Evolutionary conservation across 1,140 invertebrate genomes (phyloP), one percentile per base, ranked within the genome.

Genomic region (Antheraea mylitta): DNA sequence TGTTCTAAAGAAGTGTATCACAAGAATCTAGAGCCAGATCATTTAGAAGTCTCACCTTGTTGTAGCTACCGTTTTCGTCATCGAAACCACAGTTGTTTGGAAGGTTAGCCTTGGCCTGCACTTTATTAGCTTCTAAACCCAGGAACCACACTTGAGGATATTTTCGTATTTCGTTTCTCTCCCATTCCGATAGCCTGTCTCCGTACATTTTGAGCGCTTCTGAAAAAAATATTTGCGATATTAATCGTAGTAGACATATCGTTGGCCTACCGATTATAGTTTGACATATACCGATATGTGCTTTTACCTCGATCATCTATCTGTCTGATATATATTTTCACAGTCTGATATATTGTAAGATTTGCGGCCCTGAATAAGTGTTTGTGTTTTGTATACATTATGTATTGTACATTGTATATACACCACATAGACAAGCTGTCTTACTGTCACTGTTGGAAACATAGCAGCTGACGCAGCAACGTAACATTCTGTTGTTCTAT

Each of bases 71-170:
- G 85, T 97, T 97, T 70, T 98, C 97, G 86, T 98, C 97, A 83
- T 98, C 97, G 85, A 96, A 98, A 38, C 97, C 97, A 73, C 95
- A 95, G 87, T 97, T 97, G 81, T 97, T 95, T 18, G 95, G 94
- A 68, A 95, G 94, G 16, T 95, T 95, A 71, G 97, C 95, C 74
- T 96, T 95, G 11, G 96, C 97, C 78, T 97, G 95, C 64, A 97
- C 96, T 92, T 98, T 98, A 82, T 94, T 95, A 5, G 97, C 95
- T 61, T 97, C 95, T 72, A 98, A 90, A 0, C 97, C 97, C 67
- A 98, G 93, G 86, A 97, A 98, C 96, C 97, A 98, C 70, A 98
- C 95, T 87, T 98, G 97, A 0, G 96, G 95, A 87, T 97, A 98
- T 71, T 97, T 96, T 80, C 96, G 94, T 42, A 98, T 95, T 91